A percentile compares a stretch with the other conserved stretches of the same genome.
Conservation (phyloP, 2,797 vertebrate species). For the Siniperca scherzeri region DNA sequence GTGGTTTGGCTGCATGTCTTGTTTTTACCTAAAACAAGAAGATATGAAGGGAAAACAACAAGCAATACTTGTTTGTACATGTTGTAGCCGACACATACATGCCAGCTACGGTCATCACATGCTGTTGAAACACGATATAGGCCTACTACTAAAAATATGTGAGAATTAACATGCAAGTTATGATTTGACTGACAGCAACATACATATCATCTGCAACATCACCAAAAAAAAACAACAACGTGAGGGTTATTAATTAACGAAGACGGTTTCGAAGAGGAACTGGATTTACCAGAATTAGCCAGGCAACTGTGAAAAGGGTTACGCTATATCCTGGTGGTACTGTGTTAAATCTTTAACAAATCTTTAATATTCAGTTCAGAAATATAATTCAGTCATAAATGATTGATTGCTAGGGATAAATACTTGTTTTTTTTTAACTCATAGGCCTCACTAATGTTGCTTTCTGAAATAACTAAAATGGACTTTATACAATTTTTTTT, state of each 20-base stretch:
- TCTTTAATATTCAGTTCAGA: no score
- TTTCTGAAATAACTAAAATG: background rate
- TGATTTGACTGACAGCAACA: background rate
- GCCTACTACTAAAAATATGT: background rate
- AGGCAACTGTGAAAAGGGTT: background rate
- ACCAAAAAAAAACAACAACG: background rate
- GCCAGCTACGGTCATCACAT: background rate
- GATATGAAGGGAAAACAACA: conserved; percentile 75
- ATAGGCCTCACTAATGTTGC: background rate
- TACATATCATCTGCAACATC: background rate
- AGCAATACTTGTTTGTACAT: conserved; percentile 18
- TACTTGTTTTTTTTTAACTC: background rate
- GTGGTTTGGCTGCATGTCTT: conserved; percentile 18
- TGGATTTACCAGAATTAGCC: background rate
- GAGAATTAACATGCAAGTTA: background rate
- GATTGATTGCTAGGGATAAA: background rate
- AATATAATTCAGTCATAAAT: background rate
- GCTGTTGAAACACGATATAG: background rate
- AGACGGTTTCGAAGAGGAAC: background rate
- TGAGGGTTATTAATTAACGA: conserved; percentile 1
- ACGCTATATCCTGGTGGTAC: no score
- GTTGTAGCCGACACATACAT: conserved; percentile 22
- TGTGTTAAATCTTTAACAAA: no score
- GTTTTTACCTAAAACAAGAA: conserved; percentile 80
- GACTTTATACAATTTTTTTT: background rate